phyloP scores from a whole-genome alignment of 2,113 vertebrate genomes.

The Ptyas mucosa region DNA sequence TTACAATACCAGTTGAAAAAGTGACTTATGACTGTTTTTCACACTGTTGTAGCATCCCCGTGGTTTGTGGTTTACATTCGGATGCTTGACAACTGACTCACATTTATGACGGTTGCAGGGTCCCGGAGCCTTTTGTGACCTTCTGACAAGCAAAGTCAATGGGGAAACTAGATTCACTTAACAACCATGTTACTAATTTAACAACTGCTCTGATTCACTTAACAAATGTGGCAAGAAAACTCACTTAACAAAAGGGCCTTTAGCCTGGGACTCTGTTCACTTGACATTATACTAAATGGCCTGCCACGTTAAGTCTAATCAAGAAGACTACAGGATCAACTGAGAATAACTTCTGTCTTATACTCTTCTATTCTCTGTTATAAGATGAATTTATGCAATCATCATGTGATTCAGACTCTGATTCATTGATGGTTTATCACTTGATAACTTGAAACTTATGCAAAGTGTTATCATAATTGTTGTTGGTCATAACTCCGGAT shows the following conservation, averaged over 20 bases:
- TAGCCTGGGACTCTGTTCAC: background rate
- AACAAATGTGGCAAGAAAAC: background rate
- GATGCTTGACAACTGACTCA: background rate
- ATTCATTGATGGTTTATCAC: background rate
- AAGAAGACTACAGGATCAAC: background rate
- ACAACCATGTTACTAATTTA: background rate
- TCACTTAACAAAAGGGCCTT: background rate
- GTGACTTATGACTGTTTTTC: background rate
- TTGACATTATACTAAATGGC: background rate
- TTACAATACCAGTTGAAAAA: background rate
- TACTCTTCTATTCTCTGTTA: background rate
- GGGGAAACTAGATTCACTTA: background rate
- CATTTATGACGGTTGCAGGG: background rate
- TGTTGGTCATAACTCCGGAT: too few relatives aligned
- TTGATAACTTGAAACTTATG: background rate
- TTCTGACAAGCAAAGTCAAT: background rate
- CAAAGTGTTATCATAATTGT: too few relatives aligned
- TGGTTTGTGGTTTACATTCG: background rate
- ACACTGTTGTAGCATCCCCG: background rate
- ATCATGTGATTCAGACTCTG: background rate
- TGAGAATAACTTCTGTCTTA: background rate
- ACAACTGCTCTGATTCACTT: background rate
- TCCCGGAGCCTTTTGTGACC: background rate
- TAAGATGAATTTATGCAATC: background rate
- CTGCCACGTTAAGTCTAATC: background rate